Evolutionary conservation across 2,113 vertebrate genomes (phyloP).

Genomic region (Thomomys bottae): DNA sequence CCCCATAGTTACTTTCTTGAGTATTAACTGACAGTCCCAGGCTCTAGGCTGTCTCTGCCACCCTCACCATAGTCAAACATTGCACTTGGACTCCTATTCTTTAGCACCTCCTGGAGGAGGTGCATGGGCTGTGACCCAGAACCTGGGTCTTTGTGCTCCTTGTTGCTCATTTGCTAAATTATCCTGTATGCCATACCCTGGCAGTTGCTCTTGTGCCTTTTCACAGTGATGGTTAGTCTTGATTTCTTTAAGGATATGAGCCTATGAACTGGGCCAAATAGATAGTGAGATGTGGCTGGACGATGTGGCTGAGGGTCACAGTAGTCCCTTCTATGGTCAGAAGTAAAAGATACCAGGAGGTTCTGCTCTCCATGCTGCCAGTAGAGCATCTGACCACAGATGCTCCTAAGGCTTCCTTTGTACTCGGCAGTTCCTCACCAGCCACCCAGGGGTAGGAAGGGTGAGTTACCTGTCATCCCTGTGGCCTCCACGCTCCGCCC

Average conservation of each 20-base stretch:
- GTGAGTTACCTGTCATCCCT: background rate
- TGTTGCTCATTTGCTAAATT: background rate
- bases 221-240: slow-evolving; percentile 55
- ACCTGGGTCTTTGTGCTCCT: background rate
- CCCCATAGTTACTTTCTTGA: background rate
- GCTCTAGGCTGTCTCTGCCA: background rate
- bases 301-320: slow-evolving; percentile 4
- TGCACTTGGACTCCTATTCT: background rate
- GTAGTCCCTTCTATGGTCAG: background rate
- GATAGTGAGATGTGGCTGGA: slow-evolving; percentile 32
- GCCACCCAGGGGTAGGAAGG: background rate
- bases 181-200: background rate
- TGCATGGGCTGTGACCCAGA: background rate
- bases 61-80: background rate
- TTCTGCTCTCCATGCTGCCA: background rate
- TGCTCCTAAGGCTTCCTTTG: background rate
- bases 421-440: background rate
- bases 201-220: background rate
- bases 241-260: slow-evolving; percentile 57
- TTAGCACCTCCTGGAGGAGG: background rate
- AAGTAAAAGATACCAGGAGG: background rate
- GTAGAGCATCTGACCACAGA: background rate
- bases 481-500: background rate
- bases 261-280: slow-evolving; percentile 53
- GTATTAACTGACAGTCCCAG: background rate